These are phyloP conservation scores for Corapipo altera DNA, from an alignment of 2,113 vertebrate genomes.

Conservation along the genomic window DNA sequence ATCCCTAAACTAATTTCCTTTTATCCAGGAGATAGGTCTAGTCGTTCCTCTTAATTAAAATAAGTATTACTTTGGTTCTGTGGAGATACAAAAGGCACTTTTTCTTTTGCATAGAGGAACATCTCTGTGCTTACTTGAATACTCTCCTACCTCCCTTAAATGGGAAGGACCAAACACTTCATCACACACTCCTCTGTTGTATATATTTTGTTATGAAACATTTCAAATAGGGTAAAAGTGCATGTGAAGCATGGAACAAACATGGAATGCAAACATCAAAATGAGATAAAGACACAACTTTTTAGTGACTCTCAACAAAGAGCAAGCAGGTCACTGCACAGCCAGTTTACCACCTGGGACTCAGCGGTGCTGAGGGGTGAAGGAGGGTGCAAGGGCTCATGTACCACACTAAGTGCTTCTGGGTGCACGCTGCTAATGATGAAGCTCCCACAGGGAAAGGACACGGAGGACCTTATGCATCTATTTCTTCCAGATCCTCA, in stretches of 20 bases:
- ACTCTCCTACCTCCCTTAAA: neutral
- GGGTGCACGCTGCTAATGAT: neutral
- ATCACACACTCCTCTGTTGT: neutral
- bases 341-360: neutral
- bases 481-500: neutral
- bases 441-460: neutral
- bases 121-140: neutral
- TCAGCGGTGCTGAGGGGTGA: neutral
- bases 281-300: neutral
- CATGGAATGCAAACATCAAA: neutral
- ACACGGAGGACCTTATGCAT: rapidly evolving
- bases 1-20: neutral
- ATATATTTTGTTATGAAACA: neutral
- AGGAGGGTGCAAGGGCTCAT: neutral
- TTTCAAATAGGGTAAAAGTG: neutral
- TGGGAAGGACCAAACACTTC: neutral
- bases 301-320: rapidly evolving
- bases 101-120: neutral
- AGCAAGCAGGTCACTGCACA: neutral
- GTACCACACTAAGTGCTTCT: rapidly evolving
- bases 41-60: neutral
- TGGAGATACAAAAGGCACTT: neutral
- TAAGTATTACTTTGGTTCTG: neutral
- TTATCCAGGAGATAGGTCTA: neutral
- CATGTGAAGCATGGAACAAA: neutral